Base-by-base conservation (phyloP, 2,888 invertebrate species). In the Eupithecia abbreviata region DNA sequence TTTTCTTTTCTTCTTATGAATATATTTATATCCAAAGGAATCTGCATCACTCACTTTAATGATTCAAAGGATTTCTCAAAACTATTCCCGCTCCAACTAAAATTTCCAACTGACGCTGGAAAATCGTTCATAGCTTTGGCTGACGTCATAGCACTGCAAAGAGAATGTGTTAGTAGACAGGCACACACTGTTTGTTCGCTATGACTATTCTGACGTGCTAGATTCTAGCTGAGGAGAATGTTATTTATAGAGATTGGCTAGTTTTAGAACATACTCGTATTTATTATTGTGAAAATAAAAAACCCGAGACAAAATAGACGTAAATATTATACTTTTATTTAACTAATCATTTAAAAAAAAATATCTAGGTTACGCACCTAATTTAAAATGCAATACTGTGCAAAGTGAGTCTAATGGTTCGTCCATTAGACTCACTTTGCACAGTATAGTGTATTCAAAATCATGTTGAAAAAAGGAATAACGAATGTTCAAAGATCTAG, bases 111-210 rank as follows among this genome's bases (percentile, higher is more conserved):
- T 41, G 67, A n/a, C 7, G 9, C 15, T 15, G 41, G 42, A 2
- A 69, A 73, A 67, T 41, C 72, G 65, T 43, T 69, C 15, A 51
- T 72, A 69, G 72, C 18, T 74, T 45, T 69, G 4, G 9, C 12
- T 74, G 77, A 75, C 75, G 77, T 75, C 74, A 75, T 67, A 49
- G 45, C 68, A 62, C 42, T 76, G 62, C 74, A 49, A 47, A 68
- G 75, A 72, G 43, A 65, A 43, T 69, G 66, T 72, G 7, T 55
- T 41, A 73, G 47, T 66, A 6, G 76, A 55, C 58, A 67, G 41
- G 43, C 9, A 65, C 65, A 65, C 15, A 6, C 12, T 30, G 41
- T 41, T 65, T 65, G 5, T 41, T 13, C 13, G 5, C 30, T 65
- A 41, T 41, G 58, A 58, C 9, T 58, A 58, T 58, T 58, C n/a